Percentiles rank a stretch among this genome's conserved stretches.
Evolutionary conservation across 1,140 invertebrate genomes (phyloP).

Genomic region (Phocides pigmalion): DNA sequence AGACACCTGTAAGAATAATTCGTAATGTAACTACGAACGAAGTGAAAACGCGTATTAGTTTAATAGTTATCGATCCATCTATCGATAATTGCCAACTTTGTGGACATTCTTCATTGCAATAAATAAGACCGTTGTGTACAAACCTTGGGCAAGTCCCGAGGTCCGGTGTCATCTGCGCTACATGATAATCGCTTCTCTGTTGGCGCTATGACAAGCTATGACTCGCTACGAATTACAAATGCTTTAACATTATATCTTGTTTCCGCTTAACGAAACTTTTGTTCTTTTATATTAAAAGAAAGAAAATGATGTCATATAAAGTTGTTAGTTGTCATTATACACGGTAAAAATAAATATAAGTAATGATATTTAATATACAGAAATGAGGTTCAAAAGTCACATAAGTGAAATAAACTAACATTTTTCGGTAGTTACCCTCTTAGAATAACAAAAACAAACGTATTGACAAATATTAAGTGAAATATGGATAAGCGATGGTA

Average conservation of each 20-base stretch:
- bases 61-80: not conserved
- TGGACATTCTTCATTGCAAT: not conserved
- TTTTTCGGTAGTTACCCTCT: too few species aligned
- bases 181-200: slow-evolving; percentile 17
- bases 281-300: not conserved
- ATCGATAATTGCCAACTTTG: not conserved
- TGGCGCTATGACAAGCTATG: slow-evolving; percentile 23
- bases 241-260: not conserved
- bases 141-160: slow-evolving; percentile 4
- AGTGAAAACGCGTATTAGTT: too few species aligned
- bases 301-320: not conserved
- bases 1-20: too few species aligned
- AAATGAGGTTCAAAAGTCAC: too few species aligned
- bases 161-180: slow-evolving; percentile 21
- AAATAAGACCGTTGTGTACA: slow-evolving; percentile 3
- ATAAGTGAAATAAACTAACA: too few species aligned
- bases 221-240: slow-evolving; percentile 6
- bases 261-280: not conserved
- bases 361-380: too few species aligned
- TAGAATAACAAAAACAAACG: too few species aligned
- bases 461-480: too few species aligned
- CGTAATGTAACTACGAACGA: too few species aligned
- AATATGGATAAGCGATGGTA: too few species aligned
- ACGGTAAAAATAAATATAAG: too few species aligned
- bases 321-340: too few species aligned